Percentiles rank a stretch among this genome's conserved stretches.
Evolutionary conservation across 1,140 invertebrate species (phyloP).

Genomic region (Pseudomyrmex dendroicus): DNA sequence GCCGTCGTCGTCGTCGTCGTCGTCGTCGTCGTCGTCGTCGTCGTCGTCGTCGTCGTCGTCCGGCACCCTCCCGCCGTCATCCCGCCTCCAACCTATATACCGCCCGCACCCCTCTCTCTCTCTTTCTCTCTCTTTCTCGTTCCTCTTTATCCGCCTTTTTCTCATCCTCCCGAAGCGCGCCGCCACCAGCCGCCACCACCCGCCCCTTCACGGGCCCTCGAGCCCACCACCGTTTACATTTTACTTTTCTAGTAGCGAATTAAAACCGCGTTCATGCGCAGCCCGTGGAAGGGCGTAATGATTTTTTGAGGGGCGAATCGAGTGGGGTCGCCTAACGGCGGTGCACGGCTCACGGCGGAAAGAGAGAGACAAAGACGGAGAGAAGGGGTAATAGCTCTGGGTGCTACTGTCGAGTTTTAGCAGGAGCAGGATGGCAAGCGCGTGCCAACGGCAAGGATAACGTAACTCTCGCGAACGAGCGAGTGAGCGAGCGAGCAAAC

Average conservation of each 20-base stretch:
- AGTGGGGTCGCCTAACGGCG: conserved; percentile 81
- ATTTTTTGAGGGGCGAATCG: conserved; percentile 86
- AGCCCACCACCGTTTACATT: conserved; percentile 81
- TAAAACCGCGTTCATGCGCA: conserved; percentile 86
- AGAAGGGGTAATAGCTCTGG: conserved; percentile 70
- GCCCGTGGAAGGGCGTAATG: conserved; percentile 86
- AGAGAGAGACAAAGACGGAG: conserved; percentile 64
- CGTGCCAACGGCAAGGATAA: conserved; percentile 55
- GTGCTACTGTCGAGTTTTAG: conserved; percentile 74
- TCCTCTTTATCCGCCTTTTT: conserved; percentile 57
- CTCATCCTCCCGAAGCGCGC: conserved; percentile 69
- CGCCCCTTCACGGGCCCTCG: conserved; percentile 64
- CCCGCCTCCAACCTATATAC: conserved; percentile 57
- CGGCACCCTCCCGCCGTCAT: conserved; percentile 41
- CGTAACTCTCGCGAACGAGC: conserved; percentile 14
- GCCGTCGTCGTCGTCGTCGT: neutral
- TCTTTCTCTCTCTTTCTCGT: conserved; percentile 66
- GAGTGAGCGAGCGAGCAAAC: conserved; percentile 22
- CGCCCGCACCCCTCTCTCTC: conserved; percentile 32
- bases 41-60: conserved; percentile 34
- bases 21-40: conserved; percentile 20
- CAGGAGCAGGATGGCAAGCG: conserved; percentile 71
- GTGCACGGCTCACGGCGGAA: conserved; percentile 47
- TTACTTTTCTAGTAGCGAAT: conserved; percentile 86
- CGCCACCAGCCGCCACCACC: conserved; percentile 57